Percentiles rank a stretch among this genome's conserved stretches.
These are phyloP conservation scores for Polydrusus tereticollis DNA, from an alignment of 2,888 invertebrate species.

Conservation along the genomic window DNA sequence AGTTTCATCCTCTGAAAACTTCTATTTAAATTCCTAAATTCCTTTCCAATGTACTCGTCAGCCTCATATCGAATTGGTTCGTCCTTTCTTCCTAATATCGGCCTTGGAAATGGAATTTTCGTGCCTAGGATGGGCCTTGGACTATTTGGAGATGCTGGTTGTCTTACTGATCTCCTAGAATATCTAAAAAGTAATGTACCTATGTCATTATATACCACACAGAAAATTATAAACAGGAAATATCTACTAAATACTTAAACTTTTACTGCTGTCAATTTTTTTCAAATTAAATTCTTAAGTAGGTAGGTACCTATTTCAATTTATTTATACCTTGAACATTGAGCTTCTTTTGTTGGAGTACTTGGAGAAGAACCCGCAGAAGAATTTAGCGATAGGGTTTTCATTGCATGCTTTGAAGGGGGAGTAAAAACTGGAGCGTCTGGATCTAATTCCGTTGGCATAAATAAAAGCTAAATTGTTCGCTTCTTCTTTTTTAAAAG, in stretches of 20 bases:
- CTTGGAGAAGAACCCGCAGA: constrained; percentile 27
- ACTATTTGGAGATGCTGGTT: constrained; percentile 46
- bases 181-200: constrained; percentile 34
- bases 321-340: constrained; percentile 47
- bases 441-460: constrained; percentile 55
- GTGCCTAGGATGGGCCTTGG: constrained; percentile 56
- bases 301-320: too few species aligned
- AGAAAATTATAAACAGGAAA: too few species aligned
- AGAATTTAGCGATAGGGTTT: constrained; percentile 18
- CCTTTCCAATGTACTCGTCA: constrained; percentile 54
- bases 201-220: background rate
- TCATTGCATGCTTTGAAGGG: constrained; percentile 44
- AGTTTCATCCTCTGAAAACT: constrained; percentile 52
- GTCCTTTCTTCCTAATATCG: constrained; percentile 55
- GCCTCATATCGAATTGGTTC: constrained; percentile 51
- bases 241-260: too few species aligned
- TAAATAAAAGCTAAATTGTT: constrained; percentile 35
- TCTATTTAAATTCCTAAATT: constrained; percentile 53
- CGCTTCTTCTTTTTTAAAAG: background rate
- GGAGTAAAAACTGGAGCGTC: constrained; percentile 56
- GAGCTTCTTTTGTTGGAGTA: constrained; percentile 44
- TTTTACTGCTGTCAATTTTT: too few species aligned
- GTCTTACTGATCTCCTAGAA: constrained; percentile 51
- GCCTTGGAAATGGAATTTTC: constrained; percentile 54
- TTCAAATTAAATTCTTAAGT: too few species aligned